phyloP scores from a whole-genome alignment of 2,113 vertebrate genomes.

The Jacana jacana region DNA sequence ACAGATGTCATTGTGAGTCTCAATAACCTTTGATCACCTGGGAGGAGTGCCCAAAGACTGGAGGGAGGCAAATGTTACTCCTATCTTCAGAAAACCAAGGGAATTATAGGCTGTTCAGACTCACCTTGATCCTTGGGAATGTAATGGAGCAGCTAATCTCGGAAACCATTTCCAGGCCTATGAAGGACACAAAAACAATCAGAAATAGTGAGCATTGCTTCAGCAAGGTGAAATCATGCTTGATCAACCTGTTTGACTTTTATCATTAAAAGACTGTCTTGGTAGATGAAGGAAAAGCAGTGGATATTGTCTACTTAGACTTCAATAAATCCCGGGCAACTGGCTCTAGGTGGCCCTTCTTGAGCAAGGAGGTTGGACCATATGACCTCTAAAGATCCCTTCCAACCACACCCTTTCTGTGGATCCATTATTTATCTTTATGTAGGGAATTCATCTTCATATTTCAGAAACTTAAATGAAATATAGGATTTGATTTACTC shows the following conservation, averaged over 20 bases:
- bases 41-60: neutral
- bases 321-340: neutral
- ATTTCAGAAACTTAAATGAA: neutral
- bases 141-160: neutral
- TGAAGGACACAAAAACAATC: neutral
- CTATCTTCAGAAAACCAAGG: neutral
- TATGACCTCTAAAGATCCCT: neutral
- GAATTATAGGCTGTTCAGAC: neutral
- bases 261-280: neutral
- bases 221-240: neutral
- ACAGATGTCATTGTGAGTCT: neutral
- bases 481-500: neutral
- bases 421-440: neutral
- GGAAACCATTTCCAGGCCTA: neutral
- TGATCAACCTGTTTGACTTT: neutral
- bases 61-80: neutral
- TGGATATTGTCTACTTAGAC: neutral
- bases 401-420: neutral
- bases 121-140: neutral
- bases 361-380: neutral
- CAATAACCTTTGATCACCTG: neutral
- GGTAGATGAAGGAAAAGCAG: neutral
- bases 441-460: neutral
- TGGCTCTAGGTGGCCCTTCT: neutral
- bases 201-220: neutral